Percentiles rank a stretch among this genome's conserved stretches.
These are phyloP conservation scores for Girardinichthys multiradiatus DNA, from an alignment of 2,113 vertebrate genomes.

Conservation along the genomic window DNA sequence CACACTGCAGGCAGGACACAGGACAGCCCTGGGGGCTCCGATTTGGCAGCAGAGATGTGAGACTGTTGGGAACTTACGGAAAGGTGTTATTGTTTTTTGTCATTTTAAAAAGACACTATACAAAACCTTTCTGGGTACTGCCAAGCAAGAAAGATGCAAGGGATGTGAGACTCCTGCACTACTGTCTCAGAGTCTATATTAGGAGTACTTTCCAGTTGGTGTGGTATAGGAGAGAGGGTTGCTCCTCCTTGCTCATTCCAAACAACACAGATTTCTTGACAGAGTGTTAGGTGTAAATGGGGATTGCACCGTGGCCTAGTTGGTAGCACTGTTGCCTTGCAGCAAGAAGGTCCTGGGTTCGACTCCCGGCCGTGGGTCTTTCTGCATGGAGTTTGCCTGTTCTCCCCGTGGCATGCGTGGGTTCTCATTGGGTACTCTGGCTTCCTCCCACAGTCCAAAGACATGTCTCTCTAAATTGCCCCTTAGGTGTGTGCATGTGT, in stretches of 20 bases:
- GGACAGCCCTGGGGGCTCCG: slow-evolving; percentile 45
- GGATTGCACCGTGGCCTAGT: no score
- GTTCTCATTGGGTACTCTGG: no score
- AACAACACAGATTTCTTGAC: slow-evolving; percentile 54
- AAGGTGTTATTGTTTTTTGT: slow-evolving; percentile 71
- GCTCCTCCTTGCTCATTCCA: slow-evolving; percentile 46
- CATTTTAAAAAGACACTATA: slow-evolving; percentile 47
- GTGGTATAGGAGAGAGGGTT: slow-evolving; percentile 49
- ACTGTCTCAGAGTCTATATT: slow-evolving; percentile 69
- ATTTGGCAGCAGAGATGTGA: slow-evolving; percentile 79
- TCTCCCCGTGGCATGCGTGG: no score
- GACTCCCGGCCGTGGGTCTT: no score
- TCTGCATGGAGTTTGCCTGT: no score
- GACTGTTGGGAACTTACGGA: slow-evolving; percentile 48
- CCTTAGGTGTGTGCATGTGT: no score
- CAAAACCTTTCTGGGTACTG: slow-evolving; percentile 36
- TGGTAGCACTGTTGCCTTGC: no score
- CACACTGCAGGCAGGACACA: slow-evolving; percentile 41
- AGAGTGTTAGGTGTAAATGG: slow-evolving; percentile 48
- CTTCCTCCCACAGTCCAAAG: no score
- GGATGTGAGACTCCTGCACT: slow-evolving; percentile 3
- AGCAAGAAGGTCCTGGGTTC: no score
- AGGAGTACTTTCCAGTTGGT: slow-evolving; percentile 69
- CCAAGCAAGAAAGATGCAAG: slow-evolving; percentile 10
- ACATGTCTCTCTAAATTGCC: no score